Evolutionary conservation across 2,797 vertebrate species (phyloP).

Genomic region (Anableps anableps): DNA sequence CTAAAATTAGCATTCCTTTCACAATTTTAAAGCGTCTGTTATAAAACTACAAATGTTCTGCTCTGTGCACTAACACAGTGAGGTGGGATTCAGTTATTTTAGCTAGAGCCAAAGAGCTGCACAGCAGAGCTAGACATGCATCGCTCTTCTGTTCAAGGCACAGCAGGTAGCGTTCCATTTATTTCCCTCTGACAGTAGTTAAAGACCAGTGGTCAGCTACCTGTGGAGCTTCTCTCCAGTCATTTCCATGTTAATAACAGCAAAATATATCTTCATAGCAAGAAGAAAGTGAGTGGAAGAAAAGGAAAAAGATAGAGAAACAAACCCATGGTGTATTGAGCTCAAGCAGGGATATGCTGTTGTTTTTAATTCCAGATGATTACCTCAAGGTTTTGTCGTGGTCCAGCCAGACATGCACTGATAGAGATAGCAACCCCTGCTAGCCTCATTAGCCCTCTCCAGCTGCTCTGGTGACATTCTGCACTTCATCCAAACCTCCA

Average conservation of each 20-base stretch:
- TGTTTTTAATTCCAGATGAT: conserved; percentile 63
- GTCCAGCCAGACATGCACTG: conserved; percentile 17
- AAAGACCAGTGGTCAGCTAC: conserved; percentile 46
- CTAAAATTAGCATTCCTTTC: not conserved
- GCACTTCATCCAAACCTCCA: conserved; percentile 58
- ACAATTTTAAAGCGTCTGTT: not conserved
- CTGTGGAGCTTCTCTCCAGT: conserved; percentile 51
- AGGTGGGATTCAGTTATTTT: not conserved
- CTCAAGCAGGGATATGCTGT: conserved; percentile 13
- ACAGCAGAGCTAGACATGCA: conserved; percentile 18
- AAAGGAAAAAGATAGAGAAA: conserved; percentile 17
- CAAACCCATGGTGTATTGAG: not conserved
- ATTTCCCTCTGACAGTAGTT: conserved; percentile 52
- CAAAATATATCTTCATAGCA: conserved; percentile 36
- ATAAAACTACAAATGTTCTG: not conserved
- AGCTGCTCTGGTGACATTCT: conserved; percentile 71
- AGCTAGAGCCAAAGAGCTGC: conserved; percentile 5
- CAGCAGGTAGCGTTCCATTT: conserved; percentile 73
- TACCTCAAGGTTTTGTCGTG: conserved; percentile 36
- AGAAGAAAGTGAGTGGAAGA: not conserved
- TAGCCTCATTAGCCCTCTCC: conserved; percentile 72
- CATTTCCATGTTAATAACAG: conserved; percentile 75
- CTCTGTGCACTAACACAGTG: no score
- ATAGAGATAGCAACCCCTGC: conserved; percentile 58
- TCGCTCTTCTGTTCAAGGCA: conserved; percentile 62